Conservation (phyloP, 2,888 invertebrate species). For the Aromia moschata region DNA sequence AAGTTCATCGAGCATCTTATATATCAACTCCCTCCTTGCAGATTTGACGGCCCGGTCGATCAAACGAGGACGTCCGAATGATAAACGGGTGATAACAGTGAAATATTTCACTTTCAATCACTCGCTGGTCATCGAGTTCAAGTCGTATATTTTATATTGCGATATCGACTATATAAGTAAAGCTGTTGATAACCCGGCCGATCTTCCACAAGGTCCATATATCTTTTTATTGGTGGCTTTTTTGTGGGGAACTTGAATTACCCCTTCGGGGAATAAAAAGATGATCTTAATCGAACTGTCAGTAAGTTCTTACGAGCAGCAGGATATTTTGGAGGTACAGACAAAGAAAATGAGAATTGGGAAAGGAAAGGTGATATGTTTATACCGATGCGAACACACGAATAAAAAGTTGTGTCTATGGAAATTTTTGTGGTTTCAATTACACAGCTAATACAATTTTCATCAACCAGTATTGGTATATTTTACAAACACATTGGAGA, state of each 20-base stretch:
- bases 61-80: constrained; percentile 50
- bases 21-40: constrained; percentile 43
- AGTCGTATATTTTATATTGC: constrained; percentile 23
- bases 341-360: no score
- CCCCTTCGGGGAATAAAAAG: constrained; percentile 13
- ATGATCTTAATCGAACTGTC: constrained; percentile 12
- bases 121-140: constrained; percentile 16
- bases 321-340: no score
- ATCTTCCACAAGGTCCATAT: constrained; percentile 1
- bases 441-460: no score
- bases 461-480: no score
- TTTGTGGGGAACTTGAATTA: constrained; percentile 1
- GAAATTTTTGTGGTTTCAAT: no score
- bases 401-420: no score
- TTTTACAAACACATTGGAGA: no score
- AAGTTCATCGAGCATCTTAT: constrained; percentile 51
- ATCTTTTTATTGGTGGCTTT: constrained; percentile 13
- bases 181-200: constrained; percentile 17
- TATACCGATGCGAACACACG: no score
- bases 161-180: constrained; percentile 22
- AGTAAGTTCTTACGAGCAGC: no score
- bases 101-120: constrained; percentile 46
- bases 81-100: constrained; percentile 50
- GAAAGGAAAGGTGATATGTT: no score
- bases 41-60: constrained; percentile 44